Conservation (phyloP, 1,140 invertebrate species). For the Parapsyche elsis region DNA sequence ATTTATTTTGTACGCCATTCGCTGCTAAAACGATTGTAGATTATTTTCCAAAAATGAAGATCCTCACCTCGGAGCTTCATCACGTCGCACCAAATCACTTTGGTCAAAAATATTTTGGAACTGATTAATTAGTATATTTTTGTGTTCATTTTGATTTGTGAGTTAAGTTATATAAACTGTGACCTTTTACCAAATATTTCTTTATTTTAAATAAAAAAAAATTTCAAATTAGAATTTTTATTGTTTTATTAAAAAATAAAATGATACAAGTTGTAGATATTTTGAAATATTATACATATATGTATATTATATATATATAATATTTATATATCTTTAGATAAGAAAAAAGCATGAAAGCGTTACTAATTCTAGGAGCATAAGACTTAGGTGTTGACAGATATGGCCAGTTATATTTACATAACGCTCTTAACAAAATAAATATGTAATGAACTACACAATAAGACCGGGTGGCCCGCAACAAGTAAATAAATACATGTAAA, state of each 20-base stretch:
- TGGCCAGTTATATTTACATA: slow-evolving; percentile 37
- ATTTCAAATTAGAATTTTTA: slow-evolving; percentile 22
- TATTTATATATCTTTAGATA: neutral
- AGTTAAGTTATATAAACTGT: neutral
- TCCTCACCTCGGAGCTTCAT: slow-evolving; percentile 95
- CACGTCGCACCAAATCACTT: slow-evolving; percentile 97
- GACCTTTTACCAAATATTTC: slow-evolving; percentile 12
- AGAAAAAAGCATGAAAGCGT: slow-evolving; percentile 37
- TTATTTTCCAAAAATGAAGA: slow-evolving; percentile 92
- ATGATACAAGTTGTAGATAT: slow-evolving; percentile 30
- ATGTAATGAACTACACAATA: slow-evolving; percentile 25
- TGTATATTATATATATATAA: neutral
- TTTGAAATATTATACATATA: slow-evolving; percentile 12
- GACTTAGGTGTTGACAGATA: neutral
- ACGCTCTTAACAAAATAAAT: slow-evolving; percentile 39
- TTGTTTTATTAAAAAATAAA: slow-evolving; percentile 46
- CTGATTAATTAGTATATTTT: slow-evolving; percentile 74
- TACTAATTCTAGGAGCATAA: slow-evolving; percentile 28
- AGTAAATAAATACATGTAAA: slow-evolving; percentile 35
- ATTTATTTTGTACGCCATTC: slow-evolving; percentile 95
- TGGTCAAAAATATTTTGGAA: slow-evolving; percentile 98
- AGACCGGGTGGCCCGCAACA: slow-evolving; percentile 8
- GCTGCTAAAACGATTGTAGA: slow-evolving; percentile 88
- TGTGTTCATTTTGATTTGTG: neutral
- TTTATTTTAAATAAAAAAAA: slow-evolving; percentile 18